Conservation (phyloP, 2,888 invertebrate species). For the Clusia tigrina region DNA sequence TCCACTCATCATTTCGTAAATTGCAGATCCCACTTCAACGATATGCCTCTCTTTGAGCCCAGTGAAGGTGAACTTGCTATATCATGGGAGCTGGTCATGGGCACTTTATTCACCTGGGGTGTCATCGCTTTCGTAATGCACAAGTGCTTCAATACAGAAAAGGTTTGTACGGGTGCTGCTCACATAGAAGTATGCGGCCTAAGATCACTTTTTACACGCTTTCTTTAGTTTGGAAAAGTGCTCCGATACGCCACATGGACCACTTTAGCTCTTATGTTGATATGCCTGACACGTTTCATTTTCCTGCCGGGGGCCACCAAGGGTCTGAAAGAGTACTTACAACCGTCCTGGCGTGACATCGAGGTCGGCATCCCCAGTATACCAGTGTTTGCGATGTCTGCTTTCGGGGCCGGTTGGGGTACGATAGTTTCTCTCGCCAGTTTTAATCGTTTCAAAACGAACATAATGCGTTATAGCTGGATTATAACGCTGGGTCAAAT, state of each 20-base stretch:
- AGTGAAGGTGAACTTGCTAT: constrained; percentile 26
- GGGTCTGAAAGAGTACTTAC: constrained; percentile 35
- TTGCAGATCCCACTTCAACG: constrained; percentile 31
- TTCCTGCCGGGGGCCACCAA: constrained; percentile 47
- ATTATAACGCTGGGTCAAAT: constrained; percentile 49
- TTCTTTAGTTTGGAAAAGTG: constrained; percentile 48
- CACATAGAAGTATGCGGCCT: neutral
- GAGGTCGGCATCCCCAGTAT: constrained; percentile 22
- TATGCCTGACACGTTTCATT: constrained; percentile 47
- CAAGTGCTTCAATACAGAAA: constrained; percentile 43
- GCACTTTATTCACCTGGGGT: constrained; percentile 43
- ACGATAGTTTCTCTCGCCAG: constrained; percentile 83
- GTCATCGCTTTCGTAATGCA: constrained; percentile 44
- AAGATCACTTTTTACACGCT: neutral
- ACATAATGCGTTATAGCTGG: constrained; percentile 67
- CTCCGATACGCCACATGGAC: constrained; percentile 43
- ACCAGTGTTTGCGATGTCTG: constrained; percentile 68
- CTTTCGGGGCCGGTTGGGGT: constrained; percentile 87
- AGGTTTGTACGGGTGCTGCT: constrained; percentile 32
- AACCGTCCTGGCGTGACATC: constrained; percentile 21
- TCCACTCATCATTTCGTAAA: constrained; percentile 22
- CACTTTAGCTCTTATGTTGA: constrained; percentile 39
- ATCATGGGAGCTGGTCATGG: constrained; percentile 49
- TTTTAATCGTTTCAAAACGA: constrained; percentile 78
- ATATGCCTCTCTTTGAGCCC: rapidly evolving